Conservation (phyloP, 2,888 invertebrate species). For the Xestia xanthographa region DNA sequence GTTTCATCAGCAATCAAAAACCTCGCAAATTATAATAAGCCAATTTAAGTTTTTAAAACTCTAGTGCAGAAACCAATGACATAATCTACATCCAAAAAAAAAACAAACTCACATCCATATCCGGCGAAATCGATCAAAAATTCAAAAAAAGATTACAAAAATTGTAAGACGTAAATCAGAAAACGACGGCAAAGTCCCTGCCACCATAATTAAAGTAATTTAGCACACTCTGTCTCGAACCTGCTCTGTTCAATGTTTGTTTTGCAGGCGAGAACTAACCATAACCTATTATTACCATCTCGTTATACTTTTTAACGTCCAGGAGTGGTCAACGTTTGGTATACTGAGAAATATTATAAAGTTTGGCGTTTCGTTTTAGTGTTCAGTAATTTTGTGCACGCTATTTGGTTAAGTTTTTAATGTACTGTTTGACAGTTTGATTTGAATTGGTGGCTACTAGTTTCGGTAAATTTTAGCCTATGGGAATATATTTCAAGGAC, state of each 20-base stretch:
- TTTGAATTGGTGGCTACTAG: conserved; percentile 1
- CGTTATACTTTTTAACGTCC: conserved; percentile 86
- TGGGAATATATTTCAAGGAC: not conserved
- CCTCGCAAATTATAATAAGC: not conserved
- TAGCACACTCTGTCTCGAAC: conserved; percentile 79
- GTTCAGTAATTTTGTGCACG: conserved; percentile 46
- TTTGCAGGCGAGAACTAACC: conserved; percentile 90
- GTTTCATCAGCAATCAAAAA: too few relatives aligned
- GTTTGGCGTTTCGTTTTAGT: conserved; percentile 30
- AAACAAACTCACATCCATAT: conserved; percentile 29
- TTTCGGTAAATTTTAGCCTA: not conserved
- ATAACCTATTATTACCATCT: conserved; percentile 88
- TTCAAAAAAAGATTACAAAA: conserved; percentile 57
- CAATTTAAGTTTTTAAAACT: not conserved
- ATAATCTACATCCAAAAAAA: not conserved
- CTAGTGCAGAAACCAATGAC: not conserved
- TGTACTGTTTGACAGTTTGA: conserved; percentile 35
- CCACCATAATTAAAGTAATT: conserved; percentile 85
- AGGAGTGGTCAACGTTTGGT: conserved; percentile 79
- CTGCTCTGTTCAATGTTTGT: conserved; percentile 88
- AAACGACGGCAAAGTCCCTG: conserved; percentile 63
- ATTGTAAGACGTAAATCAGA: conserved; percentile 69
- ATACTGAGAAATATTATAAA: conserved; percentile 43
- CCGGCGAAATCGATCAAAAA: conserved; percentile 55
- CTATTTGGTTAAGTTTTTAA: conserved; percentile 14